A percentile compares a stretch with the other conserved stretches of the same genome.
phyloP scores from a whole-genome alignment of 2,113 vertebrate species.

The Gasterosteus aculeatus region DNA sequence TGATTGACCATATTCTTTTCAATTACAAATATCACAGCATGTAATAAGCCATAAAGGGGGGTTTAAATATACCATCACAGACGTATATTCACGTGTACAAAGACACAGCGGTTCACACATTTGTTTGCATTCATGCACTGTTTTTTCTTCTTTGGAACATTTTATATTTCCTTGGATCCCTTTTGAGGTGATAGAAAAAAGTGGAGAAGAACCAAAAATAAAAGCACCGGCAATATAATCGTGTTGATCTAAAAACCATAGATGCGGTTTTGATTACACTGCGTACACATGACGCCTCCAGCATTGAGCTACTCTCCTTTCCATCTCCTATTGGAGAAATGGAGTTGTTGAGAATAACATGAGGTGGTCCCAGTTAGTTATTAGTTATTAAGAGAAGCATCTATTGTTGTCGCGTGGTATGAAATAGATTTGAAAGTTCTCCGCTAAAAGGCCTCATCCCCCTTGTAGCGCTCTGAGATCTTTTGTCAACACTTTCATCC shows the following conservation, averaged over 20 bases:
- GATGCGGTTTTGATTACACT: neutral
- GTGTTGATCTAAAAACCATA: neutral
- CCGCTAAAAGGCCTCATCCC: too few species aligned
- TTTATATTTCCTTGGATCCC: neutral
- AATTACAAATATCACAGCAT: neutral
- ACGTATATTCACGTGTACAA: neutral
- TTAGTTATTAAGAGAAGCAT: neutral
- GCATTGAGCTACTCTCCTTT: neutral
- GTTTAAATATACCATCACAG: neutral
- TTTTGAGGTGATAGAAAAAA: neutral
- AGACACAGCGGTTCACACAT: neutral
- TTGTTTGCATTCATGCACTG: too few species aligned
- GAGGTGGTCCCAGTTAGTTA: too few species aligned
- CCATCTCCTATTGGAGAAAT: too few species aligned
- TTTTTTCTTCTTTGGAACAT: neutral
- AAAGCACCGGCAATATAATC: neutral
- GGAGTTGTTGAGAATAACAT: too few species aligned
- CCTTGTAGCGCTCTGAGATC: too few species aligned
- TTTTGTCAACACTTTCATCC: neutral
- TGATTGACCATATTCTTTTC: neutral
- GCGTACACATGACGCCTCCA: neutral
- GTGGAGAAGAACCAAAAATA: neutral
- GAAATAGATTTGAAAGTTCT: too few species aligned
- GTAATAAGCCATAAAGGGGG: neutral
- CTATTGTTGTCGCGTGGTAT: too few species aligned